These are phyloP conservation scores for Chymomyza procnemis DNA, from an alignment of 2,888 invertebrate species.

Conservation along the genomic window DNA sequence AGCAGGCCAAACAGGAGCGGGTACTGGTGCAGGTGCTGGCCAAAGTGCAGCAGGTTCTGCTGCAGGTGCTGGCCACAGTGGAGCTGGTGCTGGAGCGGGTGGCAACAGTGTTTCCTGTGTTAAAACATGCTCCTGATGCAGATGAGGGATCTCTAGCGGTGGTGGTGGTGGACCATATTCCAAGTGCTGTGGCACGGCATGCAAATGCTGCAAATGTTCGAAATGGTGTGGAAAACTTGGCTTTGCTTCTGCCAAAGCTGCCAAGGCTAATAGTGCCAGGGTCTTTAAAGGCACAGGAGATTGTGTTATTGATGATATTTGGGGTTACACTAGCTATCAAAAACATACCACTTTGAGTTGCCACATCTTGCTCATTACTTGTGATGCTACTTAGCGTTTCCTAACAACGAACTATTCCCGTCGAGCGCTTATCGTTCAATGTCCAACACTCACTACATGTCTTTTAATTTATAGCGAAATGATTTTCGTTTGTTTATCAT, in stretches of 20 bases:
- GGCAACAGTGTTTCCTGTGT: slow-evolving; percentile 29
- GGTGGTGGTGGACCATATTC: slow-evolving; percentile 56
- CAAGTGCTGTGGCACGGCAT: slow-evolving; percentile 50
- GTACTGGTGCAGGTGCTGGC: slow-evolving; percentile 8
- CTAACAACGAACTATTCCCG: slow-evolving; percentile 31
- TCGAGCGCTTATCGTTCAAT: slow-evolving; percentile 53
- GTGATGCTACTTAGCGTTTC: slow-evolving; percentile 1
- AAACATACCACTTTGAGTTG: slow-evolving; percentile 61
- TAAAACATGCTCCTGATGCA: slow-evolving; percentile 8
- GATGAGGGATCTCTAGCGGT: background rate
- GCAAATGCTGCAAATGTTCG: slow-evolving; percentile 43
- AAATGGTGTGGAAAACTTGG: slow-evolving; percentile 60
- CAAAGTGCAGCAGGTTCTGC: slow-evolving; percentile 22
- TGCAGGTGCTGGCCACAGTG: slow-evolving; percentile 2
- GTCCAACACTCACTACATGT: slow-evolving; percentile 47
- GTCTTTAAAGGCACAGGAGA: slow-evolving; percentile 25
- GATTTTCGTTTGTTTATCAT: slow-evolving; percentile 1
- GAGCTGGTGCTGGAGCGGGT: slow-evolving; percentile 31
- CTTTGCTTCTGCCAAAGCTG: slow-evolving; percentile 42
- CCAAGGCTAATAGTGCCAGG: slow-evolving; percentile 46
- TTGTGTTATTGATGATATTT: background rate
- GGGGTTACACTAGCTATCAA: background rate
- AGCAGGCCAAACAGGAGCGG: slow-evolving; percentile 19
- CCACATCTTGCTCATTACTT: slow-evolving; percentile 56
- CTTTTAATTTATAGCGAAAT: slow-evolving; percentile 70